Conservation (phyloP, 2,888 invertebrate species). For the Scaeva pyrastri region DNA sequence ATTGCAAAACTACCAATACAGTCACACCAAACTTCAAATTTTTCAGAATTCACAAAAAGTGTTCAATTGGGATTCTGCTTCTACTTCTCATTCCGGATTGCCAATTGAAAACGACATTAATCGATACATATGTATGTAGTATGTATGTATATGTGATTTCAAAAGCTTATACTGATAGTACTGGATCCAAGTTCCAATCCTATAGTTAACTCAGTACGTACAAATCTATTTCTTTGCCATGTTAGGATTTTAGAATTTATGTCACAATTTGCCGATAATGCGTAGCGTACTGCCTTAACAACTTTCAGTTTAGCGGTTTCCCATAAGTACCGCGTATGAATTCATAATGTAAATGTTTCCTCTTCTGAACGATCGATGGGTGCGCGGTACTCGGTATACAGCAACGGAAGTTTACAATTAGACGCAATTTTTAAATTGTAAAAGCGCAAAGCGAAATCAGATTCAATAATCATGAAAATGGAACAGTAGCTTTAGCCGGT, state of each 20-base stretch:
- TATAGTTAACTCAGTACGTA: not conserved
- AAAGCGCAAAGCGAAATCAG: constrained; percentile 40
- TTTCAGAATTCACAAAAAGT: no score
- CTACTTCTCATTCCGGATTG: no score
- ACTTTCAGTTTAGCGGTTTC: constrained; percentile 50
- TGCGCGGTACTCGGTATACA: not conserved
- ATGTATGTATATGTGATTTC: not conserved
- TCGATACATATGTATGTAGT: no score
- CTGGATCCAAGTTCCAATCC: not conserved
- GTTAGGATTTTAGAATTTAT: constrained; percentile 58
- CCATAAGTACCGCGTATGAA: constrained; percentile 36
- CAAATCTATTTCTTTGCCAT: constrained; percentile 35
- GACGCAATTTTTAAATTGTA: constrained; percentile 45
- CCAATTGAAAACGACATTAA: no score
- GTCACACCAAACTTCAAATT: no score
- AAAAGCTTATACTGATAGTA: not conserved
- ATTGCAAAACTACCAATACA: no score
- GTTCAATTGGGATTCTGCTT: no score
- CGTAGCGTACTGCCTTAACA: constrained; percentile 26
- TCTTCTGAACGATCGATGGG: not conserved
- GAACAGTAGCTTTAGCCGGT: not conserved
- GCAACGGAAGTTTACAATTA: constrained; percentile 59
- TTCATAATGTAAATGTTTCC: constrained; percentile 56
- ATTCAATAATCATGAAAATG: constrained; percentile 21
- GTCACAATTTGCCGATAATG: constrained; percentile 49